These are phyloP conservation scores for Choristoneura fumiferana DNA, from an alignment of 1,140 invertebrate genomes.

Conservation along the genomic window DNA sequence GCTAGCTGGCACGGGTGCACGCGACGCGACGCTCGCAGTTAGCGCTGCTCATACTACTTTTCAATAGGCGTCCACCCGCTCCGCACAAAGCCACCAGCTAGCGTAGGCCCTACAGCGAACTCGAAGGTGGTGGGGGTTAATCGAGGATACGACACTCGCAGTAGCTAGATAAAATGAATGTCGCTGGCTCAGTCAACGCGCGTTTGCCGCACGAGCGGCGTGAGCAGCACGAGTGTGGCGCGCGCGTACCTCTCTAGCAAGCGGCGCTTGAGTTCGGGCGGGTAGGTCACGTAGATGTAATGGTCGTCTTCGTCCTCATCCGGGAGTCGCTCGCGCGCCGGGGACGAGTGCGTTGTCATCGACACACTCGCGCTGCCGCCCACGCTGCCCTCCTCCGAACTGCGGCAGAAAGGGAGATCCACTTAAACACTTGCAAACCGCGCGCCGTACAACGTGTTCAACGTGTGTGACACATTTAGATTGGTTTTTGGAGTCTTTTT, in stretches of 20 bases:
- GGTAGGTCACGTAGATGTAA: conserved; percentile 92
- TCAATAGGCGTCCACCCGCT: too few relatives aligned
- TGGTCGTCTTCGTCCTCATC: conserved; percentile 81
- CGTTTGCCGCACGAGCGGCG: conserved; percentile 55
- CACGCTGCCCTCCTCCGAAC: conserved; percentile 82
- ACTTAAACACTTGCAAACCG: too few relatives aligned
- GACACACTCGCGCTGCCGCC: conserved; percentile 81
- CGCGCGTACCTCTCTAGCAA: conserved; percentile 86
- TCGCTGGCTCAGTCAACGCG: conserved; percentile 45
- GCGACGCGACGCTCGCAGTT: too few relatives aligned
- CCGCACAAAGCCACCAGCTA: neutral
- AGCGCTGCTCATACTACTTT: too few relatives aligned
- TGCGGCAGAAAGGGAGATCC: conserved; percentile 44
- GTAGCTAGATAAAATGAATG: too few relatives aligned
- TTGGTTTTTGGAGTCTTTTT: too few relatives aligned
- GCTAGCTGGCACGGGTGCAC: too few relatives aligned
- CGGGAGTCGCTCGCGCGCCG: conserved; percentile 73
- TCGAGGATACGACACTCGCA: too few relatives aligned
- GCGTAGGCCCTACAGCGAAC: too few relatives aligned
- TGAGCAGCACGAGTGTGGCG: conserved; percentile 60
- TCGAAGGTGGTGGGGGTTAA: too few relatives aligned
- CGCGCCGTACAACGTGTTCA: too few relatives aligned
- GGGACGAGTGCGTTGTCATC: conserved; percentile 81
- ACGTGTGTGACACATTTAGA: too few relatives aligned
- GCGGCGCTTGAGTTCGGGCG: conserved; percentile 88